Conservation (phyloP, 2,888 invertebrate genomes). For the Chesias legatella region DNA sequence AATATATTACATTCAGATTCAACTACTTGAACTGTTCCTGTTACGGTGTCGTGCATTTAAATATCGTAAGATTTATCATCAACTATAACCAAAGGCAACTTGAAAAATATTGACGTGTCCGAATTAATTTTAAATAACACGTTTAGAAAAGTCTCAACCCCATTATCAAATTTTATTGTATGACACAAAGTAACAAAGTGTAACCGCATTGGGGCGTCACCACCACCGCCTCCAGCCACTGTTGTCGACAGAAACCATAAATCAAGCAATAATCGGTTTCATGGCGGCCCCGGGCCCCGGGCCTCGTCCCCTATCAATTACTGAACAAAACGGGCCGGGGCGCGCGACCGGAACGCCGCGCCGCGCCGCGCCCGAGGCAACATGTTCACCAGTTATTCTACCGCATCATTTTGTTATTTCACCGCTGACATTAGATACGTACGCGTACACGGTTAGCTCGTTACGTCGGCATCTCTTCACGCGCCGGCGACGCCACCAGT, state of each 20-base stretch:
- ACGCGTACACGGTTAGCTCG: slow-evolving; percentile 53
- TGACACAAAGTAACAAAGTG: slow-evolving; percentile 26
- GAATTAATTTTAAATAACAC: no score
- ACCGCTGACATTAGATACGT: slow-evolving; percentile 48
- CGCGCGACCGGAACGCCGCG: slow-evolving; percentile 9
- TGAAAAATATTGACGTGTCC: no score
- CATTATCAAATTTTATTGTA: slow-evolving; percentile 17
- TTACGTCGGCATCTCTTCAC: slow-evolving; percentile 59
- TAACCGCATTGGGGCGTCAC: slow-evolving; percentile 34
- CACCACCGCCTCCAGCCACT: slow-evolving; percentile 32
- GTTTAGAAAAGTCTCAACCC: no score
- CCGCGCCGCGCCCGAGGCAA: slow-evolving; percentile 28
- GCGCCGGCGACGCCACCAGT: slow-evolving; percentile 45
- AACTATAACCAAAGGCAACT: no score
- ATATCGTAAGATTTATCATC: no score
- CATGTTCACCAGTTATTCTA: slow-evolving; percentile 23
- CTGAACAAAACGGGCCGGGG: slow-evolving; percentile 36
- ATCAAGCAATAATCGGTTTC: slow-evolving; percentile 37
- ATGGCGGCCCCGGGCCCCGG: slow-evolving; percentile 38
- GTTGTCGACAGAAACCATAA: slow-evolving; percentile 41
- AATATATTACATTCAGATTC: no score
- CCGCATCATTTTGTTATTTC: slow-evolving; percentile 27
- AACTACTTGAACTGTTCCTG: no score
- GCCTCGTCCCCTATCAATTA: slow-evolving; percentile 31
- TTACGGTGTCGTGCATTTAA: no score